Evolutionary conservation across 2,888 invertebrate genomes (phyloP).

Genomic region (Lottia gigantea): DNA sequence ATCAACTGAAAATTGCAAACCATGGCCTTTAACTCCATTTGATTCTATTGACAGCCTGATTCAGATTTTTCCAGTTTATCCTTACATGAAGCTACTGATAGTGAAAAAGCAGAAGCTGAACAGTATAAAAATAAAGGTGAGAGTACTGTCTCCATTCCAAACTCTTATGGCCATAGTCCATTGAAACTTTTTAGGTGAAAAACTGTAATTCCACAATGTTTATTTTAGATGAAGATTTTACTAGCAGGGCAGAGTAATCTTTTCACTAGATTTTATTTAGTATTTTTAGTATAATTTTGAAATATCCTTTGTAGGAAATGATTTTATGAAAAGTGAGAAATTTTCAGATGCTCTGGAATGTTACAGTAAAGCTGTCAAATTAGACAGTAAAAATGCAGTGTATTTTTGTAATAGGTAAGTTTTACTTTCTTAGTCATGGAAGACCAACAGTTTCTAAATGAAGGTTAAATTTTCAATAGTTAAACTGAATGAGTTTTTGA

Average conservation of each 20-base stretch:
- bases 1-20: no score
- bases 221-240: not conserved
- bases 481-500: no score
- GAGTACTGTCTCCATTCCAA: not conserved
- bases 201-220: not conserved
- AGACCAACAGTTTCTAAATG: no score
- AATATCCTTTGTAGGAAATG: constrained; percentile 66
- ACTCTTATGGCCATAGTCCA: no score
- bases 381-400: constrained; percentile 90
- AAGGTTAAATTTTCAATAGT: no score
- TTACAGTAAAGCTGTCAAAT: constrained; percentile 88
- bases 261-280: not conserved
- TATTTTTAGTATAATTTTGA: not conserved
- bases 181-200: not conserved
- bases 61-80: constrained; percentile 52
- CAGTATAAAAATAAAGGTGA: constrained; percentile 88
- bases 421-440: no score
- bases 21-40: no score
- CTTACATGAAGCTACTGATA: constrained; percentile 61
- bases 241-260: not conserved
- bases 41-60: constrained; percentile 50
- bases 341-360: constrained; percentile 81
- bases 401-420: constrained; percentile 88
- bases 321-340: constrained; percentile 85
- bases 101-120: constrained; percentile 78